These are phyloP conservation scores for Trimorus sp. DNA, from an alignment of 2,888 invertebrate species.

Conservation along the genomic window DNA sequence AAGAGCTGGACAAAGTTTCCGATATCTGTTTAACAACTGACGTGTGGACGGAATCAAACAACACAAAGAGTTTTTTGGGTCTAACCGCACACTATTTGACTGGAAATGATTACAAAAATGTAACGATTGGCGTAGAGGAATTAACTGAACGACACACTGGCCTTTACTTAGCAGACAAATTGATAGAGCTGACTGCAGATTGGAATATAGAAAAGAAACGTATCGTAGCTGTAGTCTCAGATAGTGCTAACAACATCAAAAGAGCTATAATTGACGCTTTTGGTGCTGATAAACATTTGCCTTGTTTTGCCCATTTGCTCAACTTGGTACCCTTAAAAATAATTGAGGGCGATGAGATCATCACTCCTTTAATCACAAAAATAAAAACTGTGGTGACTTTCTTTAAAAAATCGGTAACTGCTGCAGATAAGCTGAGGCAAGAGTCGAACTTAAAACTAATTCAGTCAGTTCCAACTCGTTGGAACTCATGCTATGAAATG, in stretches of 20 bases:
- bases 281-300: too few species aligned
- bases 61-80: conserved; percentile 10
- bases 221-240: too few species aligned
- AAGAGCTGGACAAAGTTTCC: conserved; percentile 1
- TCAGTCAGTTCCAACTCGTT: neutral
- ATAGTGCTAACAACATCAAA: too few species aligned
- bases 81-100: conserved; percentile 6
- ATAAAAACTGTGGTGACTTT: conserved; percentile 66
- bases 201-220: too few species aligned
- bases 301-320: too few species aligned
- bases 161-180: neutral
- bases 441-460: conserved; percentile 18
- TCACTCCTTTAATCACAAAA: conserved; percentile 53
- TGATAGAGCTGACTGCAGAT: neutral
- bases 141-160: conserved; percentile 18
- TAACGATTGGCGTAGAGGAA: conserved; percentile 9
- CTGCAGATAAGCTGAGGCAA: conserved; percentile 56
- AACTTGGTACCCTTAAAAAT: too few species aligned
- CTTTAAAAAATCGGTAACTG: conserved; percentile 62
- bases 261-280: too few species aligned
- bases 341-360: conserved; percentile 21
- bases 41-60: conserved; percentile 12
- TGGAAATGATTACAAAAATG: neutral
- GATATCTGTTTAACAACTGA: conserved; percentile 19
- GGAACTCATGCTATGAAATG: too few species aligned